A percentile compares a stretch with the other conserved stretches of the same genome.
These are phyloP conservation scores for Cathartes aura DNA, from an alignment of 2,113 vertebrate genomes.

Conservation along the genomic window DNA sequence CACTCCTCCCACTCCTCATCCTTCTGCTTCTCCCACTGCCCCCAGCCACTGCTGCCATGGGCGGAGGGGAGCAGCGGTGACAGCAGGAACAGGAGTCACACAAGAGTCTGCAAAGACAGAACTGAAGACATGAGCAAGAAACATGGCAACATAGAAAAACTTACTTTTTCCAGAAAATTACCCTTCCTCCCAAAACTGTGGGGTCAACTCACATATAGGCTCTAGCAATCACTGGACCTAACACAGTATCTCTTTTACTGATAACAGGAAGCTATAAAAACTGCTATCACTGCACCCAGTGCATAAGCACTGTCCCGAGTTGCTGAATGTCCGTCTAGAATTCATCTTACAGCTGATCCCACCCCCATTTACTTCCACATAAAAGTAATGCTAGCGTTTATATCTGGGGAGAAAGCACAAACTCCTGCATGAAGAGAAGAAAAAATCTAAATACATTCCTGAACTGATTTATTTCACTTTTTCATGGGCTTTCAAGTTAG, in stretches of 20 bases:
- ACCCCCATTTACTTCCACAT: neutral
- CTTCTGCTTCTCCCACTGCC: neutral
- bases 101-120: neutral
- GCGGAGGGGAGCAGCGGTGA: neutral
- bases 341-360: neutral
- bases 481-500: neutral
- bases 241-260: neutral
- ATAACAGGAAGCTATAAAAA: neutral
- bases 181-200: neutral
- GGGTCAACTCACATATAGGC: neutral
- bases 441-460: neutral
- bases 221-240: neutral
- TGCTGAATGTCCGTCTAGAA: neutral
- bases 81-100: neutral
- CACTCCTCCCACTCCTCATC: neutral
- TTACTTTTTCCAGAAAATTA: neutral
- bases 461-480: constrained; percentile 14
- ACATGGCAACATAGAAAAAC: neutral
- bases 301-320: neutral
- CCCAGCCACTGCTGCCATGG: accelerated
- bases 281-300: neutral
- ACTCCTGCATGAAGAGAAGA: neutral
- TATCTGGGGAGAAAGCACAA: neutral
- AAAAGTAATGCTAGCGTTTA: neutral
- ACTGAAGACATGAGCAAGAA: neutral